These are phyloP conservation scores for Ladona fulva DNA, from an alignment of 1,140 invertebrate species.

Conservation along the genomic window DNA sequence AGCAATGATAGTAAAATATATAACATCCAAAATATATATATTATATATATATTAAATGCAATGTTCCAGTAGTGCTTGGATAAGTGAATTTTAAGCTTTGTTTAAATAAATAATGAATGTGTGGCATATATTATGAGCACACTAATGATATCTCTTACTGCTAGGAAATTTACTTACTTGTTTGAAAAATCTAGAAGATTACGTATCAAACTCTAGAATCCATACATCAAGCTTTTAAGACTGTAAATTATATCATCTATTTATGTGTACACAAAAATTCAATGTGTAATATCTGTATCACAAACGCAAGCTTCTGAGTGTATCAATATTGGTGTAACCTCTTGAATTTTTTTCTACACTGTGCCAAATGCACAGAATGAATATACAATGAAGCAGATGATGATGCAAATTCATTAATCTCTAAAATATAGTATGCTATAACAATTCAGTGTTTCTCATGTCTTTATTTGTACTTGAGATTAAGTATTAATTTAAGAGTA, in stretches of 20 bases:
- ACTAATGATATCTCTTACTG: not conserved
- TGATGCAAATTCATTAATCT: too few species aligned
- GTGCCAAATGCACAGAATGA: not conserved
- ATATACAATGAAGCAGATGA: not conserved
- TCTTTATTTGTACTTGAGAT: too few species aligned
- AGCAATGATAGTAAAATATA: not conserved
- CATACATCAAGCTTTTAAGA: constrained; percentile 7
- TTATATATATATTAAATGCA: not conserved
- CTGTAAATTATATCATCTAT: not conserved
- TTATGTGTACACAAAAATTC: not conserved
- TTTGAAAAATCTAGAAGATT: not conserved
- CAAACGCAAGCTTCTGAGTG: not conserved
- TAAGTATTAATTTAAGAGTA: too few species aligned
- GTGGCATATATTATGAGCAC: not conserved
- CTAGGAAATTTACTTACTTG: not conserved
- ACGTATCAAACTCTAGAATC: constrained; percentile 1
- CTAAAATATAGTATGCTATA: too few species aligned
- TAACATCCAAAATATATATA: not conserved
- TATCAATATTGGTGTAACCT: constrained; percentile 3
- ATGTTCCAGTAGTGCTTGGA: not conserved
- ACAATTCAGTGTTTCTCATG: too few species aligned
- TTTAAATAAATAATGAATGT: not conserved
- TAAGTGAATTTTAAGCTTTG: not conserved
- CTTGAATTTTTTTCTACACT: not conserved
- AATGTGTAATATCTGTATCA: constrained; percentile 8